Conservation (phyloP, 1,140 invertebrate species). For the Apocrypta bakeri region DNA sequence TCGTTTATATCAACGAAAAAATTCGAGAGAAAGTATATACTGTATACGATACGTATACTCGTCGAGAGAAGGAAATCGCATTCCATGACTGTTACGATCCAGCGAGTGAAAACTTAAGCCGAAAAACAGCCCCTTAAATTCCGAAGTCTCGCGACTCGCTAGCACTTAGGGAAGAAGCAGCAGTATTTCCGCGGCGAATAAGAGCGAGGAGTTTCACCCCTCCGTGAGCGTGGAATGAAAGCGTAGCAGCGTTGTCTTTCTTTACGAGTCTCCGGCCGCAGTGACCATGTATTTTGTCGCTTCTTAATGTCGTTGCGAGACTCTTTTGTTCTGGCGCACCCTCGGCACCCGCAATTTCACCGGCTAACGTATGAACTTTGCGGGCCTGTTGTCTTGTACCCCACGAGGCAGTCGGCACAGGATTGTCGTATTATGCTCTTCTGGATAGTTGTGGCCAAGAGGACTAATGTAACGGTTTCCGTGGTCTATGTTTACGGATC, state of each 20-base stretch:
- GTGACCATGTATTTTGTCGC: conserved; percentile 58
- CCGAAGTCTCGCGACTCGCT: background rate
- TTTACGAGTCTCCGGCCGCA: conserved; percentile 52
- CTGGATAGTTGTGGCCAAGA: conserved; percentile 46
- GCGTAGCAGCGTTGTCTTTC: conserved; percentile 36
- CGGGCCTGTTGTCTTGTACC: conserved; percentile 54
- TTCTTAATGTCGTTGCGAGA: conserved; percentile 56
- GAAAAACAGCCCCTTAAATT: conserved; percentile 47
- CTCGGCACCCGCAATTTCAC: conserved; percentile 53
- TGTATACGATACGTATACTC: too few relatives aligned
- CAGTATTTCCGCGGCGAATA: conserved; percentile 20
- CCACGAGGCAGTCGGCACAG: background rate
- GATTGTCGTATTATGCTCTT: conserved; percentile 44
- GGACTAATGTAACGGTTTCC: background rate
- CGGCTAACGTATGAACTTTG: conserved; percentile 62
- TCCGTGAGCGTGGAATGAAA: conserved; percentile 1
- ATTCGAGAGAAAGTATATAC: too few relatives aligned
- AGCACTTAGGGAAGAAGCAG: conserved; percentile 37
- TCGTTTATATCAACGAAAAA: too few relatives aligned
- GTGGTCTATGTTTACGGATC: background rate
- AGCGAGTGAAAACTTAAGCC: conserved; percentile 37
- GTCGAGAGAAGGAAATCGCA: background rate
- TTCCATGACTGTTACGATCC: background rate
- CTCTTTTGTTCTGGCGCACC: conserved; percentile 56
- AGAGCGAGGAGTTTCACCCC: conserved; percentile 12